These are phyloP conservation scores for Aelia acuminata DNA, from an alignment of 2,888 invertebrate genomes.

Conservation along the genomic window DNA sequence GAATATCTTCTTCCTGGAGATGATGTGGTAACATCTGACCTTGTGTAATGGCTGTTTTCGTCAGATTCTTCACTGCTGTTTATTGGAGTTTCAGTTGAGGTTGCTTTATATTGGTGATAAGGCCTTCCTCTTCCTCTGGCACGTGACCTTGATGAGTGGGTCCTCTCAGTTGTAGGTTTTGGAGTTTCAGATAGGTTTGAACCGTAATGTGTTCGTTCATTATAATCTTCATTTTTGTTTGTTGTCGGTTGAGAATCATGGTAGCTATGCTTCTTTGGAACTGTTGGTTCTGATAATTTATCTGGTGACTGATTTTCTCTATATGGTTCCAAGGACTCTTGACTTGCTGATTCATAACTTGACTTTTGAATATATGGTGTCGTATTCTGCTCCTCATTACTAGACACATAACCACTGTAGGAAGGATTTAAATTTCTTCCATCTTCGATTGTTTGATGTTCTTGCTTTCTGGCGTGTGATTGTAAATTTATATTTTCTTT, in stretches of 20 bases:
- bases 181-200: constrained; percentile 58
- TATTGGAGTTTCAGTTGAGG: constrained; percentile 64
- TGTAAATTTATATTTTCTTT: constrained; percentile 60
- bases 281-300: constrained; percentile 29
- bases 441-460: constrained; percentile 65
- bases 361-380: constrained; percentile 46
- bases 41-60: constrained; percentile 1
- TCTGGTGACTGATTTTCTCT: not conserved
- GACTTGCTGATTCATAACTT: not conserved
- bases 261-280: constrained; percentile 28
- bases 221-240: constrained; percentile 34
- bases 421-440: constrained; percentile 20
- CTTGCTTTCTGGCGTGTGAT: constrained; percentile 67
- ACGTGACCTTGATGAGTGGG: constrained; percentile 59
- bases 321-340: not conserved
- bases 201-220: constrained; percentile 37
- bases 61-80: constrained; percentile 59
- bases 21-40: constrained; percentile 14
- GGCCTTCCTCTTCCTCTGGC: constrained; percentile 63
- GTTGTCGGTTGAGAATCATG: not conserved
- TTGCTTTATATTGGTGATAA: constrained; percentile 58
- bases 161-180: constrained; percentile 61
- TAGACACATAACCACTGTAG: not conserved
- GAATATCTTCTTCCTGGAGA: constrained; percentile 33
- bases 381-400: constrained; percentile 44